phyloP scores from a whole-genome alignment of 2,113 vertebrate species.

The Epinephelus cyanopodus region DNA sequence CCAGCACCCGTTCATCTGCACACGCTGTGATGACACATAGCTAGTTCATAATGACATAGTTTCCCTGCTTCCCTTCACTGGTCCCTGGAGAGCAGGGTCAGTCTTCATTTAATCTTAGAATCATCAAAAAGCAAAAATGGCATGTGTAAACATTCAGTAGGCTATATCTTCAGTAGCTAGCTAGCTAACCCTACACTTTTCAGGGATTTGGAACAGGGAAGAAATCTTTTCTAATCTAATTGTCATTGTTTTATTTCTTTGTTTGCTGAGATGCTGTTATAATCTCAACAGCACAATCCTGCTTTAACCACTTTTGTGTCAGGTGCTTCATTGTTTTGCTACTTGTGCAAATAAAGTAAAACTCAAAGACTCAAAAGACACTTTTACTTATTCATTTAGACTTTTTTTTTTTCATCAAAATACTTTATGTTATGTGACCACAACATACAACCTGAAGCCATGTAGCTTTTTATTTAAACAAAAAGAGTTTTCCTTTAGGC shows the following conservation, averaged over 20 bases:
- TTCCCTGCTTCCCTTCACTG: no score
- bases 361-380: background rate
- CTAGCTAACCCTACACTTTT: no score
- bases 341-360: conserved; percentile 6
- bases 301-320: background rate
- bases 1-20: no score
- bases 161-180: no score
- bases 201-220: no score
- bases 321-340: background rate
- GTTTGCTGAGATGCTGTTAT: background rate
- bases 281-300: background rate
- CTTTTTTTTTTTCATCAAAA: background rate
- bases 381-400: background rate
- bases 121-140: no score
- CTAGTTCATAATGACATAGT: no score
- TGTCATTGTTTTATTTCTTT: background rate
- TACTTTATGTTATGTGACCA: background rate
- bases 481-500: background rate
- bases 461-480: background rate
- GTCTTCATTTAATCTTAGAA: no score
- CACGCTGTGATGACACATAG: no score
- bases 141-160: no score
- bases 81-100: no score
- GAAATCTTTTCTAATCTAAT: background rate
- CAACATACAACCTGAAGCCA: background rate